Evolutionary conservation across 2,888 invertebrate genomes (phyloP), one percentile per base, ranked within the genome.

Genomic region (Tillus elongatus): DNA sequence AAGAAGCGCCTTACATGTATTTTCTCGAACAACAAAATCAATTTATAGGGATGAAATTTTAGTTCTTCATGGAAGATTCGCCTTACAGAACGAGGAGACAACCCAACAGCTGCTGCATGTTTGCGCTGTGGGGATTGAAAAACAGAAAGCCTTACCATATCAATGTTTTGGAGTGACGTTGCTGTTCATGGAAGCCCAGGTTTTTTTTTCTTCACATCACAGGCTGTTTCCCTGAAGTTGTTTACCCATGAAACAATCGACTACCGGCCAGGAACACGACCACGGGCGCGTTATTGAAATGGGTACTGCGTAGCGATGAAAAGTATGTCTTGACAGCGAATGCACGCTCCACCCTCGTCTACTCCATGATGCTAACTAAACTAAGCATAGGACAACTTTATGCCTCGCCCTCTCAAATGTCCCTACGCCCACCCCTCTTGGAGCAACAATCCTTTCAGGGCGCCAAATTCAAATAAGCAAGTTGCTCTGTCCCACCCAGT

Each of bases 161-260:
- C 6, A 19, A 19, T 19, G 24, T 19, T 19, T 19, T 19, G 24
- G 24, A 19, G 24, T 19, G 6, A 6, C 24, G 6, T 19, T 19
- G 24, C 24, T 19, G 24, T 19, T 19, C 24, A n/a, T 19, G 24
- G 24, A 19, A 19, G 24, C 24, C 24, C 24, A 19, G 24, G n/a
- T 19, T 19, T 19, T 19, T 19, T n/a, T n/a, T 19, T 19, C 24
- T 19, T 19, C 6, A 19, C n/a, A 8, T 19, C n/a, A 8, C n/a
- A 8, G 6, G n/a, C 24, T n/a, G n/a, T 6, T 19, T 15, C 10
- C 32, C 32, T 32, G 14, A 29, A 29, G 11, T 6, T 15, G 13
- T 32, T 15, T 11, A 32, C 32, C 32, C 32, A 32, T 11, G 32
- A 32, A 32, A 32, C 14, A 32, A 32, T 32, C 32, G 32, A 32